Base-by-base conservation (phyloP, 1,140 invertebrate species). In the Procambarus virginalis region DNA sequence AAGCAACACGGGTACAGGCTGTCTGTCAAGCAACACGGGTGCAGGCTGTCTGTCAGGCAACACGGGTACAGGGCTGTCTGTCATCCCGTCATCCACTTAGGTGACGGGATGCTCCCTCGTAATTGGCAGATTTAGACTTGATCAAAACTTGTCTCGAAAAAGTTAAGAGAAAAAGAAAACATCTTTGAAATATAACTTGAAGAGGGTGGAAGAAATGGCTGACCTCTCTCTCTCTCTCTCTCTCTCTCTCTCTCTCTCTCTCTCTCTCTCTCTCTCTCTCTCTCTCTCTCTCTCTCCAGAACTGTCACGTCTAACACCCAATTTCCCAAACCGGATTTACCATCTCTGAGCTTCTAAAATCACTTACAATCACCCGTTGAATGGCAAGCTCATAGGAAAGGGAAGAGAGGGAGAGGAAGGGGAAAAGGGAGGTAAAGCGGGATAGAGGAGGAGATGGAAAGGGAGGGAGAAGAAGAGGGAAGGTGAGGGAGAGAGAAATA, bases 321-420 rank as follows among this genome's bases (percentile, higher is more conserved):
- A 73, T 73, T 73, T 20, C 68, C 68, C 68, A 73, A 73, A 73
- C 68, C 68, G 68, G 68, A 73, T 73, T 73, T 73, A 73, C 68
- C n/a, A 34, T 34, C n/a, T 9, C n/a, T 73, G 68, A 73, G 22
- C 68, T 73, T 73, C n/a, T 73, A 34, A 73, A 68, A 73, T 34
- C 68, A 73, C 22, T 73, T 22, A 34, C 22, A 73, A 73, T 73
- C 68, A 22, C 68, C 4, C 2, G 68, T 22, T 20, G 17, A 64
- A 10, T 64, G 60, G 60, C 60, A 64, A 17, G 17, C 20, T 17
- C 4, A 6, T 22, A 0, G 68, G n/a, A 20, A 22, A 2, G 20
- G 5, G 2, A 2, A 8, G 22, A 10, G 68, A 34, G 68, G 22
- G 22, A 70, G 20, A 4, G 68, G 6, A 5, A 22, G 34, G 64